These are phyloP conservation scores for Gryllus longicercus DNA, from an alignment of 2,888 invertebrate species.

Conservation along the genomic window DNA sequence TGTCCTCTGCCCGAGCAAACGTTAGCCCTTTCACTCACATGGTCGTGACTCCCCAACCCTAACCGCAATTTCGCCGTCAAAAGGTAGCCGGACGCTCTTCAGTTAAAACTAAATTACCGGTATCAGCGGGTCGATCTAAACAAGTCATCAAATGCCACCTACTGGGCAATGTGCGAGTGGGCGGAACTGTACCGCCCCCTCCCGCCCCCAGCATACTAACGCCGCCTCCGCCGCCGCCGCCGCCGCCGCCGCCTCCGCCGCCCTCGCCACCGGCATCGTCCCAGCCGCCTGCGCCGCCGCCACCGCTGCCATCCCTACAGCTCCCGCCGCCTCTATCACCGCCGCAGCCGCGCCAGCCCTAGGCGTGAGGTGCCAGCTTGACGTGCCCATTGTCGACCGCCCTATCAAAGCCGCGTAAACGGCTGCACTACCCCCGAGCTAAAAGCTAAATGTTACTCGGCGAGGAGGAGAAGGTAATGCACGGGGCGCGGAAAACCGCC, in stretches of 20 bases:
- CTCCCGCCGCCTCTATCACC: too few species aligned
- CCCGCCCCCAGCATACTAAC: background rate
- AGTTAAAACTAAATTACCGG: background rate
- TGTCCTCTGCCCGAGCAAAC: too few species aligned
- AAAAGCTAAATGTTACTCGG: slow-evolving; percentile 17
- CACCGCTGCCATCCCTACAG: too few species aligned
- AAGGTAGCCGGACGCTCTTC: background rate
- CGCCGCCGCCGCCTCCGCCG: too few species aligned
- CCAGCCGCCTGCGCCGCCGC: too few species aligned
- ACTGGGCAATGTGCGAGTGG: slow-evolving; percentile 21
- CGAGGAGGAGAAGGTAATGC: slow-evolving; percentile 3
- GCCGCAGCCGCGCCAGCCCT: background rate
- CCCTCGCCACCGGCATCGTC: too few species aligned
- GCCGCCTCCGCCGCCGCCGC: too few species aligned
- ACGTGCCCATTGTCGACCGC: slow-evolving; percentile 30
- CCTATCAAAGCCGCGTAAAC: slow-evolving; percentile 32
- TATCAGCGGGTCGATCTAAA: background rate
- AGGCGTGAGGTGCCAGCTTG: slow-evolving; percentile 27
- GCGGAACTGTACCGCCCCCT: slow-evolving; percentile 20
- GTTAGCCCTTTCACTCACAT: too few species aligned
- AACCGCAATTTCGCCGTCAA: background rate
- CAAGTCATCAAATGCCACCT: slow-evolving; percentile 1
- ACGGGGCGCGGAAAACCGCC: slow-evolving; percentile 24
- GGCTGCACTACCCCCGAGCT: slow-evolving; percentile 12
- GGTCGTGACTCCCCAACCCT: background rate